These are phyloP conservation scores for Australoheros facetus DNA, from an alignment of 2,797 vertebrate genomes.

Conservation along the genomic window DNA sequence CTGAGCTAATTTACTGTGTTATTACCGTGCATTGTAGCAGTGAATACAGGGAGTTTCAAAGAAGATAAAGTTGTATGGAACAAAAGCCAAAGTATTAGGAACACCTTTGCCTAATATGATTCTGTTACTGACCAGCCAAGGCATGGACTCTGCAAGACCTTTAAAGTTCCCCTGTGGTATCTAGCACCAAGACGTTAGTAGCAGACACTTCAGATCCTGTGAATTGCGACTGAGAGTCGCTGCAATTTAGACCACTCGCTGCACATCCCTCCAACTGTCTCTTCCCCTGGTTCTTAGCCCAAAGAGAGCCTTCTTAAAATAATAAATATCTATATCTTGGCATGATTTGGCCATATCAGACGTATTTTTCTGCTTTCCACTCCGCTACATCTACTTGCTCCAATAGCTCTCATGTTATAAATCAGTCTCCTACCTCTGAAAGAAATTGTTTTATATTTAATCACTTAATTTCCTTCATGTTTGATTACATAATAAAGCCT, in stretches of 20 bases:
- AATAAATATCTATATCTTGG: constrained; percentile 13
- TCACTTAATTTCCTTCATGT: constrained; percentile 37
- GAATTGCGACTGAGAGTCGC: neutral
- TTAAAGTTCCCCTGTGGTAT: constrained; percentile 34
- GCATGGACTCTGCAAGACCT: constrained; percentile 14
- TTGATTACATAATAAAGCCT: neutral
- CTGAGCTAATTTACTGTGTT: neutral
- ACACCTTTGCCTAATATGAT: neutral
- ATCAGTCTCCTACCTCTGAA: constrained; percentile 41
- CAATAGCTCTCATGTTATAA: constrained; percentile 9
- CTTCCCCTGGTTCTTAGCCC: neutral
- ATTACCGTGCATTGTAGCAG: neutral
- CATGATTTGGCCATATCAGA: constrained; percentile 6
- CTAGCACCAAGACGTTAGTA: constrained; percentile 20
- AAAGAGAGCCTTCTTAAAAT: constrained; percentile 2
- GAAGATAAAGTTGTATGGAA: constrained; percentile 6
- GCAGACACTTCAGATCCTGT: constrained; percentile 5
- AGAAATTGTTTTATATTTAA: constrained; percentile 31
- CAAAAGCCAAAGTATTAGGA: neutral
- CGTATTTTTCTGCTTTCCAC: neutral
- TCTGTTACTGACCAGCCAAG: neutral
- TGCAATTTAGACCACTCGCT: neutral
- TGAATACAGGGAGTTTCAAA: neutral
- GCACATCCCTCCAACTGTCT: neutral
- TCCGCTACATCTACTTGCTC: constrained; percentile 7